Evolutionary conservation across 2,888 invertebrate species (phyloP), one percentile per base, ranked within the genome.

Genomic region (Galerucella calmariensis): DNA sequence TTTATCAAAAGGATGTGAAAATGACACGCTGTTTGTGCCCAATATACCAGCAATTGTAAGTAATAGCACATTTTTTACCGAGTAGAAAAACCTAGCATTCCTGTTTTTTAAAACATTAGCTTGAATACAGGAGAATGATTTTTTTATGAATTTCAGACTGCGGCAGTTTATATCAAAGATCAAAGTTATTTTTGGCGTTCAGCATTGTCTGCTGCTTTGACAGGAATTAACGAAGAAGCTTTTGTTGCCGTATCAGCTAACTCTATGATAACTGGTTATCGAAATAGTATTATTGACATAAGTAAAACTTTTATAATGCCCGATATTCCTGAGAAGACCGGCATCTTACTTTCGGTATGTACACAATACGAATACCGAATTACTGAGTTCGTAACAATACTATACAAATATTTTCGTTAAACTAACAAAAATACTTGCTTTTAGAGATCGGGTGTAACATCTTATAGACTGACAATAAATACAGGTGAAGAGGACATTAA

Each of bases 1-100:
- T 6, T 85, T 89, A 71, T 93, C 94, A 0, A 84, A 81, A 63
- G 85, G 85, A 0, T 87, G 88, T 0, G 90, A 92, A 77, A 88
- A 88, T 63, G 93, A 94, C 76, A 85, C 89, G 46, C 86, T 96
- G 0, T 81, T 88, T 2, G 93, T 95, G 0, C 95, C 96, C 0
- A 96, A 96, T 85, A 88, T 96, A 12, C 93, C 94, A 0, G 84
- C 95, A 12, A 83, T 95, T 79, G 93, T 93, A 84, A 90, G 92
- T 75, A 35, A 20, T 20, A 20, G 20, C 20, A 20, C 20, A 20
- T 20, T 20, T 20, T 20, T 20, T 20, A 20, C 20, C 20, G 20
- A 20, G 20, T 20, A 20, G 20, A 20, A 20, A 20, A 20, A 20
- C 20, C 20, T 20, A 20, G 20, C 20, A 20, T 20, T 20, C 20